Evolutionary conservation across 2,888 invertebrate species (phyloP), one percentile per base, ranked within the genome.

Genomic region (Megalurothrips usitatus): DNA sequence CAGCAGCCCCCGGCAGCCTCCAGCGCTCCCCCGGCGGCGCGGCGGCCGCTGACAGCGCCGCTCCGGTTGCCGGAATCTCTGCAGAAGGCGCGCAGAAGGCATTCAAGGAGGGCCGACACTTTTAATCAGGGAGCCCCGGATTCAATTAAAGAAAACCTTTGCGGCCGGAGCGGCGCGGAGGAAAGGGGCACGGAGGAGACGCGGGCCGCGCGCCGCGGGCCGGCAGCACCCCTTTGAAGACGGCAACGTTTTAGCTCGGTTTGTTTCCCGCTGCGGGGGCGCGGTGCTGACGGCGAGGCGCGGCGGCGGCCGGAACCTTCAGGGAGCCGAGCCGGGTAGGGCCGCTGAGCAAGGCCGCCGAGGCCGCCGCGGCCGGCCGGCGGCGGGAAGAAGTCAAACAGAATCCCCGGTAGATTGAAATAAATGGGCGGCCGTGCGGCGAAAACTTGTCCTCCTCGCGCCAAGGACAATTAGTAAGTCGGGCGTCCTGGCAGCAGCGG

Each of bases 141-240:
- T 75, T 75, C 68, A 75, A 75, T 75, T 75, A 75, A 75, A 75
- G 68, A 23, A 75, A 75, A 75, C 68, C 68, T 75, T 75, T 26
- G 68, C 34, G 34, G 34, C 34, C 34, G 34, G 34, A 1, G 8
- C 14, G 17, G 52, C 52, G 17, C 52, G 11, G 52, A 17, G 58
- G 58, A 19, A 1, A 6, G 10, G 58, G 19, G n/a, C n/a, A n/a
- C n/a, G n/a, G 58, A 14, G 17, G 14, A 17, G 17, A 12, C 52
- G 58, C 58, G 58, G 14, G 3, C 58, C 58, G n/a, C 1, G 68
- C 68, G 2, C 68, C 68, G 23, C 68, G 68, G n/a, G n/a, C n/a
- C n/a, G n/a, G n/a, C n/a, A n/a, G n/a, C 34, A 75, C 68, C 68
- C 68, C 68, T 75, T 75, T 75, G 68, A 75, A 75, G 68, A 75